Percentiles rank a stretch among this genome's conserved stretches.
Conservation (phyloP, 2,797 vertebrate species). For the Manis crassicaudata region DNA sequence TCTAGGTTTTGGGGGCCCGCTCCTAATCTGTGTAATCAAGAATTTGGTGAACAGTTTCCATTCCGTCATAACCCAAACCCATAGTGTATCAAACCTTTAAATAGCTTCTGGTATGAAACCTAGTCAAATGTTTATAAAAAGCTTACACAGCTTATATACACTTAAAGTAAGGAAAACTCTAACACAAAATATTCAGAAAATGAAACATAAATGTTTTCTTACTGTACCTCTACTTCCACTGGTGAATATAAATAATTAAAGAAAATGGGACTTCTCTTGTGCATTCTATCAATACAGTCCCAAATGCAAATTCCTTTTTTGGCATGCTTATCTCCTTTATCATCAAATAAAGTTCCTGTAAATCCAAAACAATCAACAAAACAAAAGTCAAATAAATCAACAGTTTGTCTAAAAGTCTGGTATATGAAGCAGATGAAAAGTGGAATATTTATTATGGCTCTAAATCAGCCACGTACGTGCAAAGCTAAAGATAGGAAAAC, state of each 20-base stretch:
- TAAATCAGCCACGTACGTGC: not conserved
- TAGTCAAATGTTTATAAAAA: slow-evolving; percentile 40
- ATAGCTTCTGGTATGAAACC: slow-evolving; percentile 37
- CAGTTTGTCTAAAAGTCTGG: slow-evolving; percentile 26
- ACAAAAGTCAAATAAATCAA: slow-evolving; percentile 44
- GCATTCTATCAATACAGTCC: slow-evolving; percentile 96
- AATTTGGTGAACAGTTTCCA: slow-evolving; percentile 1
- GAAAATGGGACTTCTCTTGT: slow-evolving; percentile 95
- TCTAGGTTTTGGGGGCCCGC: not conserved
- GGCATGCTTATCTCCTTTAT: slow-evolving; percentile 96
- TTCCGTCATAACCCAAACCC: not conserved
- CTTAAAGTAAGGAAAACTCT: slow-evolving; percentile 54
- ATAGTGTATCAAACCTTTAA: slow-evolving; percentile 17
- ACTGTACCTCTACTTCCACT: slow-evolving; percentile 90
- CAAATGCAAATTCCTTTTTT: slow-evolving; percentile 97
- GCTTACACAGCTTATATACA: not conserved
- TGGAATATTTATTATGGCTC: not conserved
- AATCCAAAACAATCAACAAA: slow-evolving; percentile 48
- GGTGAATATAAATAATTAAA: slow-evolving; percentile 97
- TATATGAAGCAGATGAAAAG: slow-evolving; percentile 2
- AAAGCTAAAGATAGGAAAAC: slow-evolving; percentile 17
- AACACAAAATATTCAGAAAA: slow-evolving; percentile 62
- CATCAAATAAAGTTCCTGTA: slow-evolving; percentile 96
- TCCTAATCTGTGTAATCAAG: slow-evolving; percentile 35
- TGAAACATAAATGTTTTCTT: slow-evolving; percentile 45